Conservation (phyloP, 2,797 vertebrate genomes). For the Pseudocheirus occidentalis region DNA sequence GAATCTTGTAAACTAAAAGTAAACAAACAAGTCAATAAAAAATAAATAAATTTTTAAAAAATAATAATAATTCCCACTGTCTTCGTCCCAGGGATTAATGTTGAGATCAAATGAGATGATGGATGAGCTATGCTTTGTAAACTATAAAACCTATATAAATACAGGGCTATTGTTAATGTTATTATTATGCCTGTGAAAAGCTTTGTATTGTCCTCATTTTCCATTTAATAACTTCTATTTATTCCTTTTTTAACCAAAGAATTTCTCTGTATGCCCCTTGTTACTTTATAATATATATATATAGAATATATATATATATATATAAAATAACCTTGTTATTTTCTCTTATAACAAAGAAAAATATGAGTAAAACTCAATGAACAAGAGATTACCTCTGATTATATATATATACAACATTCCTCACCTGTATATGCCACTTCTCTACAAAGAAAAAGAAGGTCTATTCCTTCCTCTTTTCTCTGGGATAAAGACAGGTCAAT, state of each 20-base stretch:
- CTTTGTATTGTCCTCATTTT: background rate
- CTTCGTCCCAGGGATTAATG: background rate
- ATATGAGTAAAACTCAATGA: background rate
- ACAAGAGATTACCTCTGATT: background rate
- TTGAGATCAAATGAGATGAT: background rate
- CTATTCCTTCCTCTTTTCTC: background rate
- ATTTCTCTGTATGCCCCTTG: background rate
- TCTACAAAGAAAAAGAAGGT: background rate
- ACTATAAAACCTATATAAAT: background rate
- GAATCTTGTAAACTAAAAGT: too few relatives aligned
- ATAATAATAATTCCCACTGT: background rate
- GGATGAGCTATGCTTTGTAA: background rate
- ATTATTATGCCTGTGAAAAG: background rate
- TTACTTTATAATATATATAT: too few relatives aligned
- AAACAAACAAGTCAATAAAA: too few relatives aligned
- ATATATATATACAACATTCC: background rate
- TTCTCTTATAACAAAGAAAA: background rate
- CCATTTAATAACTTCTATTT: background rate
- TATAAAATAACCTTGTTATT: background rate
- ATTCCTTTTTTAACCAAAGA: background rate
- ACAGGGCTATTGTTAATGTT: rapidly evolving
- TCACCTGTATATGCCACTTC: background rate
- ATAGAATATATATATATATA: too few relatives aligned
- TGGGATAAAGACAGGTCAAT: background rate
- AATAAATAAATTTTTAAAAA: too few relatives aligned